These are phyloP conservation scores for Trissolcus japonicus DNA, from an alignment of 2,888 invertebrate genomes.

Conservation along the genomic window DNA sequence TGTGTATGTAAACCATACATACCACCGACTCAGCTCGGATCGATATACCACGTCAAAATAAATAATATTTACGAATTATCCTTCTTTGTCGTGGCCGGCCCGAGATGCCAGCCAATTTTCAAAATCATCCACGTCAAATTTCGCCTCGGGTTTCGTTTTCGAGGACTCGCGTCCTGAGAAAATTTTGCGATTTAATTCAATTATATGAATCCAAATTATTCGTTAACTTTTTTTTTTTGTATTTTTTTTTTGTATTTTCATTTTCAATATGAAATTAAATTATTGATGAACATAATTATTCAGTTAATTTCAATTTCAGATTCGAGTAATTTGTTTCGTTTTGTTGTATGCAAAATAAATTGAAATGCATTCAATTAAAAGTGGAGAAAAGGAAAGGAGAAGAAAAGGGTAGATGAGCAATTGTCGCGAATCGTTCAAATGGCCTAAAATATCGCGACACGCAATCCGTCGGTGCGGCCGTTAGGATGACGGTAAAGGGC, in stretches of 20 bases:
- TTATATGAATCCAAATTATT: neutral
- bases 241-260: neutral
- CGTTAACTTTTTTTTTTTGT: neutral
- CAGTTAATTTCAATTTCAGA: no score
- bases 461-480: conserved; percentile 46
- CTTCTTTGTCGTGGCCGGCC: conserved; percentile 56
- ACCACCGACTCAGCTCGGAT: conserved; percentile 55
- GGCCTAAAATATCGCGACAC: conserved; percentile 55
- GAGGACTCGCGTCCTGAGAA: conserved; percentile 40
- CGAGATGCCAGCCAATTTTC: conserved; percentile 58
- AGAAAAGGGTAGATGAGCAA: conserved; percentile 14
- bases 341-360: no score
- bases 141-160: conserved; percentile 48
- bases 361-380: no score
- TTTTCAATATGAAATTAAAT: no score
- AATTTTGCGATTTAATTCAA: conserved; percentile 35
- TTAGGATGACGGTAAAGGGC: conserved; percentile 54
- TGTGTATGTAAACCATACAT: conserved; percentile 56
- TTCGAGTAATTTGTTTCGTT: no score
- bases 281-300: no score
- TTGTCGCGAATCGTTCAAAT: conserved; percentile 47
- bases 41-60: conserved; percentile 64
- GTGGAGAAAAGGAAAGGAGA: neutral
- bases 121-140: conserved; percentile 58
- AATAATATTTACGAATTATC: conserved; percentile 66